Base-by-base conservation (phyloP, 2,888 invertebrate genomes). In the Mythimna albipuncta region DNA sequence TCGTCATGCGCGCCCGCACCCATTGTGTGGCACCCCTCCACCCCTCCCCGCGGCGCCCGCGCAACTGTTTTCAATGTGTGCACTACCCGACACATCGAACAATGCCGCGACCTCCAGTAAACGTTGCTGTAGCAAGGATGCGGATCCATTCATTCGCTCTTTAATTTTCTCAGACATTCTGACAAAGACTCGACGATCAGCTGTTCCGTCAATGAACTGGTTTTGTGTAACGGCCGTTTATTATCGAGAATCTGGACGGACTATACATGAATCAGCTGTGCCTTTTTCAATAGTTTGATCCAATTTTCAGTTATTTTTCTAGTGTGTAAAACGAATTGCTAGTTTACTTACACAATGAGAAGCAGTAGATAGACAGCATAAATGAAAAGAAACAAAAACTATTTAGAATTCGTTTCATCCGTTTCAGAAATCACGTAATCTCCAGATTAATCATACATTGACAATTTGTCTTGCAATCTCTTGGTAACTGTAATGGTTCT, bases 1-100 rank as follows among this genome's bases (percentile, higher is more conserved):
- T 89, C 96, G 96, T 96, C 95, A 96, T 95, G 96, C 95, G 94
- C 95, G 93, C 94, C 89, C 94, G 95, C 95, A 94, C 96, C 94
- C 92, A 95, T 96, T 96, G 95, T 95, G 85, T 88, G 68, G 83
- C 87, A 85, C 78, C 77, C 86, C 79, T 85, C 86, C 85, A 84
- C 77, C 75, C 85, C 79, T 84, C 86, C 87, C 86, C 82, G 84
- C 85, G 81, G 86, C 62, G 67, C 82, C 77, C 77, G 80, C 73
- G 84, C 86, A 83, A 86, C 85, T 86, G 85, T 86, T 86, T 85
- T 86, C 86, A 86, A 85, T 82, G 83, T 83, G 88, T 88, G 88
- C 92, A 91, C 87, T 89, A 91, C 91, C 89, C 92, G 89, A 90
- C 90, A 89, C 89, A 85, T 87, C 87, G 89, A 91, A 93, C 94